Percentiles rank a stretch among this genome's conserved stretches.
These are phyloP conservation scores for Hycleus phaleratus DNA, from an alignment of 1,140 invertebrate species.

Conservation along the genomic window DNA sequence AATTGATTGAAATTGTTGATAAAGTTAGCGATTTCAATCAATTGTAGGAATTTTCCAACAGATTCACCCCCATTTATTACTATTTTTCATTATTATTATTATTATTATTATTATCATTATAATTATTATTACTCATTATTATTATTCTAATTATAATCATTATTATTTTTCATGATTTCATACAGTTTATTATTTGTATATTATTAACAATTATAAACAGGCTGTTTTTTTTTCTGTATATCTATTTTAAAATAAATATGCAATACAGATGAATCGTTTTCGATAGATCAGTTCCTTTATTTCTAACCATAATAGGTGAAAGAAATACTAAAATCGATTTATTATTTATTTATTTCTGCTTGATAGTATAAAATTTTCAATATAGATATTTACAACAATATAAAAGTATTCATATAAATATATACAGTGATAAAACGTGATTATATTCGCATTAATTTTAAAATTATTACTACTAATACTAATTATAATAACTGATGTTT, in stretches of 20 bases:
- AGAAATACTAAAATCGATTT: too few species aligned
- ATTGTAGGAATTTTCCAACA: neutral
- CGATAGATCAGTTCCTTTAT: too few species aligned
- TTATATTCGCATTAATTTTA: too few species aligned
- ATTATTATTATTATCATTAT: neutral
- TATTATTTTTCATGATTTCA: constrained; percentile 1
- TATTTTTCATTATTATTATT: neutral
- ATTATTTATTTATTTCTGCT: too few species aligned
- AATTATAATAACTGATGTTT: neutral
- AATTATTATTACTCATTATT: neutral
- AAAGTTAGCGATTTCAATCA: neutral
- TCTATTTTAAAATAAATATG: constrained; percentile 36
- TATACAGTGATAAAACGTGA: too few species aligned
- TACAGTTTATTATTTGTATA: neutral
- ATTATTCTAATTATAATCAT: neutral
- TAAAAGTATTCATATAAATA: too few species aligned
- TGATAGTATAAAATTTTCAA: too few species aligned
- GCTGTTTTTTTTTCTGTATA: constrained; percentile 33
- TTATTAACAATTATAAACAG: constrained; percentile 2
- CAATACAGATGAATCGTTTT: constrained; percentile 21
- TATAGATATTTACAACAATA: too few species aligned
- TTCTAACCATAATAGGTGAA: too few species aligned
- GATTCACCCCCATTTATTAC: neutral
- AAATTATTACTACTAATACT: too few species aligned
- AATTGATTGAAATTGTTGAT: neutral